A percentile compares a stretch with the other conserved stretches of the same genome.
These are phyloP conservation scores for Capromys pilorides DNA, from an alignment of 2,797 vertebrate species.

Conservation along the genomic window DNA sequence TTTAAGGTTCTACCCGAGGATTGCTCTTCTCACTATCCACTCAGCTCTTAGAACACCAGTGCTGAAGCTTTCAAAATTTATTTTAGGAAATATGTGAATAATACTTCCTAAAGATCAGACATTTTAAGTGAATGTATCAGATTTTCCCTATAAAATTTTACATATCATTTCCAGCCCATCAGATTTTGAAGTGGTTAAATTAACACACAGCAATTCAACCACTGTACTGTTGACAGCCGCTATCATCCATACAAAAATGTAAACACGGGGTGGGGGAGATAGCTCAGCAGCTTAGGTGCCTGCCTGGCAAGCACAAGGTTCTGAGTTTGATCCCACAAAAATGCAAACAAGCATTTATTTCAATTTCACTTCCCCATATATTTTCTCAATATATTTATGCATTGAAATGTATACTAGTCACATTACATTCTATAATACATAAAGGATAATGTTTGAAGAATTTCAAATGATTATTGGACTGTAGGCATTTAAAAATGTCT, in stretches of 20 bases:
- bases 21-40: background rate
- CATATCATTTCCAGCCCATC: background rate
- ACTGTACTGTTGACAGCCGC: background rate
- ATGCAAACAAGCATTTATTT: background rate
- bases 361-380: background rate
- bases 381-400: conserved; percentile 23
- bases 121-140: background rate
- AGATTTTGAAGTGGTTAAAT: conserved; percentile 40
- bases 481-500: background rate
- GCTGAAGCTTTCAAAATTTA: background rate
- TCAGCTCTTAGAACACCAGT: background rate
- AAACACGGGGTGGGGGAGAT: background rate
- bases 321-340: conserved; percentile 30
- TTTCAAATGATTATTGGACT: conserved; percentile 28
- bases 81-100: background rate
- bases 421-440: conserved; percentile 37
- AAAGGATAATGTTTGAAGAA: background rate
- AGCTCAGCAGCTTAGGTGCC: no score
- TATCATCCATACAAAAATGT: conserved; percentile 47
- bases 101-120: background rate
- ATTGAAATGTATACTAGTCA: background rate
- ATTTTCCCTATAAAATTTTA: background rate
- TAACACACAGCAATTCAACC: background rate
- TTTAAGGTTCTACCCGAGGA: background rate
- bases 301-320: no score